Evolutionary conservation across 1,140 invertebrate genomes (phyloP).

Genomic region (Drosophila lini): DNA sequence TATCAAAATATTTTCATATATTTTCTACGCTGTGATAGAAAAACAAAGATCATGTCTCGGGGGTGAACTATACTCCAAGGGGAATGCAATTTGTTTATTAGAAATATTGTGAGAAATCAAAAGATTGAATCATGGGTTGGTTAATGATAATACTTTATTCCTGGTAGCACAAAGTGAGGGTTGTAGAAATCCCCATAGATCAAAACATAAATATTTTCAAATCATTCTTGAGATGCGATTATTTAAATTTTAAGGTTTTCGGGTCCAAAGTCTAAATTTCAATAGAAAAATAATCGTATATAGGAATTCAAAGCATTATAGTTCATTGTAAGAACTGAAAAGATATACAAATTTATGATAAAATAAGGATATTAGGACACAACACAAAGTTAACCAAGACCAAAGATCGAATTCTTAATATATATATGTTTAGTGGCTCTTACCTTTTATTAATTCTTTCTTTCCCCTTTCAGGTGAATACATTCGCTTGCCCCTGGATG

Average conservation of each 20-base stretch:
- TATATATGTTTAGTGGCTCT: background rate
- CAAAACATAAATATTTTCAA: background rate
- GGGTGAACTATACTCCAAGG: constrained; percentile 22
- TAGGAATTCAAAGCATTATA: no score
- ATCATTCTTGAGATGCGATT: background rate
- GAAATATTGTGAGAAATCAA: constrained; percentile 14
- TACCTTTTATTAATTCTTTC: background rate
- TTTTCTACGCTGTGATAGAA: constrained; percentile 25
- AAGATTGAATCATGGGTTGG: background rate
- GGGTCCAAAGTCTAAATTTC: no score
- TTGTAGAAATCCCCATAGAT: background rate
- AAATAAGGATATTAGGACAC: background rate
- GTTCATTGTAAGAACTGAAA: background rate
- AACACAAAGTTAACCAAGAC: background rate
- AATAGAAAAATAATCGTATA: background rate
- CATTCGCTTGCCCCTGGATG: constrained; percentile 81
- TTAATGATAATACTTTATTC: constrained; percentile 1
- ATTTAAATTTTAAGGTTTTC: background rate
- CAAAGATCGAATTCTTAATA: background rate
- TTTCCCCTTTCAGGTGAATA: constrained; percentile 74
- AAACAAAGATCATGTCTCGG: constrained; percentile 27
- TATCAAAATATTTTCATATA: constrained; percentile 71
- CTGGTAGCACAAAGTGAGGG: background rate
- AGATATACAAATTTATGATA: background rate
- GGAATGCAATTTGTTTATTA: constrained; percentile 15